A percentile compares a stretch with the other conserved stretches of the same genome.
phyloP scores from a whole-genome alignment of 2,888 invertebrate species.

The Polymixis flavicincta region DNA sequence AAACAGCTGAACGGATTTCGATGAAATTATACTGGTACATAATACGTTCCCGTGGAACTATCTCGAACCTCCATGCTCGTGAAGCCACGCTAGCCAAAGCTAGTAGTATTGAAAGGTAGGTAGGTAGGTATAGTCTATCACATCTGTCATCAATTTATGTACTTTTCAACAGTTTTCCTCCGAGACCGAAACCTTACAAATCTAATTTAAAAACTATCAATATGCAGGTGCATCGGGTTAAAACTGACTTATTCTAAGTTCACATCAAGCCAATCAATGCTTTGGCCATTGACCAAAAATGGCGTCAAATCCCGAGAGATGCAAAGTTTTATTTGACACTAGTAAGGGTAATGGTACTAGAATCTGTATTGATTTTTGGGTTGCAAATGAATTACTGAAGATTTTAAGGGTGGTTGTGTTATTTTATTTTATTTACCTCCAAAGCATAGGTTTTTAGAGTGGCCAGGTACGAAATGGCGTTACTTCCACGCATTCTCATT shows the following conservation, averaged over 20 bases:
- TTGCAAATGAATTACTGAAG: not conserved
- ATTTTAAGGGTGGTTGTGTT: no score
- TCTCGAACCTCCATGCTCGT: no score
- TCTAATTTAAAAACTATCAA: slow-evolving; percentile 24
- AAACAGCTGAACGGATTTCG: not conserved
- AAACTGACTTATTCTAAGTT: slow-evolving; percentile 36
- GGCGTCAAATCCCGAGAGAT: slow-evolving; percentile 4
- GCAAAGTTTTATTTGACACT: slow-evolving; percentile 11
- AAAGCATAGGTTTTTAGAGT: not conserved
- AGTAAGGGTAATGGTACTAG: not conserved
- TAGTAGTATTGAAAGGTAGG: not conserved
- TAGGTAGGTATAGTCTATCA: no score
- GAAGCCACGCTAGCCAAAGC: no score
- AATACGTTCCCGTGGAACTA: not conserved
- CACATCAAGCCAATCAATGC: slow-evolving; percentile 11
- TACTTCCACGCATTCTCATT: no score
- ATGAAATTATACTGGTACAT: not conserved
- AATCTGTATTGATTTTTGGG: slow-evolving; percentile 10
- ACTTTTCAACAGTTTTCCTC: not conserved
- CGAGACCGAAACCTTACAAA: not conserved
- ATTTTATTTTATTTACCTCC: not conserved
- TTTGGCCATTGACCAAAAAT: slow-evolving; percentile 51
- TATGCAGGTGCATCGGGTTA: slow-evolving; percentile 26
- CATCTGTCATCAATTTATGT: not conserved
- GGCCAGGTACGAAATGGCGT: no score